Base-by-base conservation (phyloP, 64 coral and sea anemone species). In the Cladopsammia gracilis region DNA sequence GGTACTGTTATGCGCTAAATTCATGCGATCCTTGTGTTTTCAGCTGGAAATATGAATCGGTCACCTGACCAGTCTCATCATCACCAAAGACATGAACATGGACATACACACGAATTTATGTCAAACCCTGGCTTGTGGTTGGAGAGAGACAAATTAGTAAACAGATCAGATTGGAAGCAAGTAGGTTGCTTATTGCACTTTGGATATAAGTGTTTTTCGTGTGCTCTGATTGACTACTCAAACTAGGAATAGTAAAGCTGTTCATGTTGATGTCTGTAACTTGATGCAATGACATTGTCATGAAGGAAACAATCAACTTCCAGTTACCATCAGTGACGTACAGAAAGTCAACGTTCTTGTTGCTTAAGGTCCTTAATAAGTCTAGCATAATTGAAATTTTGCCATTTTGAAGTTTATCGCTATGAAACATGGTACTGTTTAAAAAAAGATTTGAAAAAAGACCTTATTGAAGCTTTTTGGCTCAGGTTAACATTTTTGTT, bases 51-150 rank as follows among this genome's bases (percentile, higher is more conserved):
- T 72, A 34, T 95, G 18, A 75, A 66, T 69, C 64, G 19, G 50
- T 82, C 92, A 5, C 42, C 76, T 69, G 93, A 74, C 20, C 69
- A 90, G 1, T 77, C 80, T 49, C 93, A 86, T 86, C 34, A 86
- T 23, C 80, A 84, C 15, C 34, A 68, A 24, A 49, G 48, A 4
- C 43, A 93, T 58, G 93, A 95, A 78, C 93, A 95, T 87, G 88
- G 88, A 77, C 93, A 95, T 61, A 87, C 93, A 9, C 93, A 95
- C 78, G 93, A 95, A 70, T 73, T 91, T 45, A 75, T 95, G 58
- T 84, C 89, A 3, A 86, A 79, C 46, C 89, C 93, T 52, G 93
- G 93, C 26, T 58, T 91, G 20, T 95, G 93, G 93, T 91, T 71
- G 57, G 89, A 91, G 13, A 79, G 93, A 71, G 89, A 95, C 57